phyloP scores from a whole-genome alignment of 2,113 vertebrate species.

The Cyprinodon variegatus region DNA sequence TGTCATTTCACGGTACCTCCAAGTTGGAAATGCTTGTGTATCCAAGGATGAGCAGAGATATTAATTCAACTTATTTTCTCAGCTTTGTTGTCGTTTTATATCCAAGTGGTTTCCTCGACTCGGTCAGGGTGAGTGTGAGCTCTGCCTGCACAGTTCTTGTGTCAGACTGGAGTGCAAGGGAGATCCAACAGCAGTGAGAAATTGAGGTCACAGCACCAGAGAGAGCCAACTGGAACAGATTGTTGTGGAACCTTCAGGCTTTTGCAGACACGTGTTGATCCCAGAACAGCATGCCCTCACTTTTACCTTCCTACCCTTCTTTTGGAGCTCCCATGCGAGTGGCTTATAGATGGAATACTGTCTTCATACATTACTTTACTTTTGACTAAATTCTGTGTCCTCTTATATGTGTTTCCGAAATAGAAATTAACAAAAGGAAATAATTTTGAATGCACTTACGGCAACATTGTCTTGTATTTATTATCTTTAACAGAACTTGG shows the following conservation, averaged over 20 bases:
- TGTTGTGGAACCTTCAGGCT: constrained; percentile 77
- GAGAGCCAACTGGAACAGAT: constrained; percentile 79
- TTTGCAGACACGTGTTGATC: constrained; percentile 78
- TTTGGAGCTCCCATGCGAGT: constrained; percentile 47
- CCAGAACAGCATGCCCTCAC: constrained; percentile 62
- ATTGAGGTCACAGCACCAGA: constrained; percentile 77
- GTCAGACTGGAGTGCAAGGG: constrained; percentile 66
- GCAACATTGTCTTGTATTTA: not conserved
- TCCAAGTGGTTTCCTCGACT: constrained; percentile 45
- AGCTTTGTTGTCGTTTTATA: constrained; percentile 53
- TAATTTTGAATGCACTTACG: not conserved
- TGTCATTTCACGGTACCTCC: constrained; percentile 77
- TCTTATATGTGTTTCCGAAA: not conserved
- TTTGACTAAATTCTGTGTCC: constrained; percentile 27
- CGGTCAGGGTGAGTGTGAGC: constrained; percentile 35
- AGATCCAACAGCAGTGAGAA: constrained; percentile 72
- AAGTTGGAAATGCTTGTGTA: constrained; percentile 63
- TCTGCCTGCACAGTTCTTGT: constrained; percentile 57
- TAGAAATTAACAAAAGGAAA: not conserved
- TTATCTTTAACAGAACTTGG: not conserved
- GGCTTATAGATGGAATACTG: constrained; percentile 53
- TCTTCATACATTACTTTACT: constrained; percentile 33
- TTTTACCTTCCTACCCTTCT: constrained; percentile 67
- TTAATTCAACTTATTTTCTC: constrained; percentile 59
- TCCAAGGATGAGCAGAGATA: constrained; percentile 50